Percentiles rank a stretch among this genome's conserved stretches.
Conservation (phyloP, 2,113 vertebrate genomes). For the Speoplatyrhinus poulsoni region DNA sequence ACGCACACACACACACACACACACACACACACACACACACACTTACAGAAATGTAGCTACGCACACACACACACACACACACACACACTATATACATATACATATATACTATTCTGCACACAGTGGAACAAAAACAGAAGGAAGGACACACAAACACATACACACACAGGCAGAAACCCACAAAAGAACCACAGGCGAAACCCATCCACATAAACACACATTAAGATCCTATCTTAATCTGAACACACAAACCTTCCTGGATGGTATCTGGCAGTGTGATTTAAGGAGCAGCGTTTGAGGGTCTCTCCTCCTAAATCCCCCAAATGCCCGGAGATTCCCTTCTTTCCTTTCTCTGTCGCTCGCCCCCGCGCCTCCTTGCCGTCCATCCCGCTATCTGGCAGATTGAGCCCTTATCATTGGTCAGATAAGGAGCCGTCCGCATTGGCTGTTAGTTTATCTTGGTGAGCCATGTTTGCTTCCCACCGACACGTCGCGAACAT, state of each 20-base stretch:
- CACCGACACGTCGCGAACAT: slow-evolving; percentile 32
- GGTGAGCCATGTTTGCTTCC: slow-evolving; percentile 68
- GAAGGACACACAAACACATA: slow-evolving; percentile 11
- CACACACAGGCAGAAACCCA: neutral
- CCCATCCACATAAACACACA: neutral
- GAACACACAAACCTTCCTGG: slow-evolving; percentile 35
- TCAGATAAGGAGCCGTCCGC: slow-evolving; percentile 68
- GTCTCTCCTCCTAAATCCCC: slow-evolving; percentile 70
- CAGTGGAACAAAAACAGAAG: slow-evolving; percentile 52
- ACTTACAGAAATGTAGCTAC: slow-evolving; percentile 1
- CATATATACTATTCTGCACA: slow-evolving; percentile 40
- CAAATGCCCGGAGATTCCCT: slow-evolving; percentile 69
- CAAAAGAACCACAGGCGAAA: neutral
- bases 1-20: slow-evolving; percentile 8
- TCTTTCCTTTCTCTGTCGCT: slow-evolving; percentile 41
- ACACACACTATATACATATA: slow-evolving; percentile 23
- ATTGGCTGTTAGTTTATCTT: slow-evolving; percentile 64
- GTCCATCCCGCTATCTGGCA: slow-evolving; percentile 57
- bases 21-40: slow-evolving; percentile 18
- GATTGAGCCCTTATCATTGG: slow-evolving; percentile 70
- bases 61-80: slow-evolving; percentile 11
- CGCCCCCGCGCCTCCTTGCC: slow-evolving; percentile 34
- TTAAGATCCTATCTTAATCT: neutral
- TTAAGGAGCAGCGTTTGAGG: slow-evolving; percentile 66
- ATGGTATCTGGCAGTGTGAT: slow-evolving; percentile 68